Conservation (phyloP, 2,113 vertebrate species). For the Atlantisia rogersi region DNA sequence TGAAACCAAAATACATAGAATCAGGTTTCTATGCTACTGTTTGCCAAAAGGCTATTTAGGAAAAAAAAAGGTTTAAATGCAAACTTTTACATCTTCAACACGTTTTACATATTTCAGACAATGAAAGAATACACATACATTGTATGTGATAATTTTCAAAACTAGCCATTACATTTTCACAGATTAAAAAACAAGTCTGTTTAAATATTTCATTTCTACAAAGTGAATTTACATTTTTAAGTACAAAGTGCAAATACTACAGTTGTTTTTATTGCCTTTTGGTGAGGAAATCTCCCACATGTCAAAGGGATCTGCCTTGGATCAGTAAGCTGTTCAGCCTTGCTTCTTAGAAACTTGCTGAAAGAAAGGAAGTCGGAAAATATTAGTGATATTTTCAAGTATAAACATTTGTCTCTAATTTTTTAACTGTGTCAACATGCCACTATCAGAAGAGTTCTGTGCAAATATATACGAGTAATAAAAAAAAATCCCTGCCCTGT, state of each 20-base stretch:
- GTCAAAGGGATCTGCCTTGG: conserved; percentile 64
- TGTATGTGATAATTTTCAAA: conserved; percentile 88
- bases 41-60: not conserved
- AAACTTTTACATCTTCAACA: conserved; percentile 83
- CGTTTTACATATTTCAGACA: conserved; percentile 75
- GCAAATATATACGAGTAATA: not conserved
- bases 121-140: conserved; percentile 90
- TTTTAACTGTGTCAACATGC: not conserved
- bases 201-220: conserved; percentile 97
- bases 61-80: conserved; percentile 68
- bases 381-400: not conserved
- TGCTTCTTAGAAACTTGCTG: conserved; percentile 90
- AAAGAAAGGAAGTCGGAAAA: conserved; percentile 11
- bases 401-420: not conserved
- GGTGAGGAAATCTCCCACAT: conserved; percentile 80
- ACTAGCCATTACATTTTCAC: conserved; percentile 88
- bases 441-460: not conserved
- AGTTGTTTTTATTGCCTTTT: conserved; percentile 84
- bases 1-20: conserved; percentile 60
- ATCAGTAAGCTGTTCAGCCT: conserved; percentile 77
- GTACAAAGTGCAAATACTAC: conserved; percentile 99
- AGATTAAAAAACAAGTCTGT: conserved; percentile 87
- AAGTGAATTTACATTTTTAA: conserved; percentile 98
- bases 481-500: not conserved
- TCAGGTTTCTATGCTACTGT: conserved; percentile 39